Evolutionary conservation across 2,113 vertebrate genomes (phyloP).

Genomic region (Taurulus bubalis): DNA sequence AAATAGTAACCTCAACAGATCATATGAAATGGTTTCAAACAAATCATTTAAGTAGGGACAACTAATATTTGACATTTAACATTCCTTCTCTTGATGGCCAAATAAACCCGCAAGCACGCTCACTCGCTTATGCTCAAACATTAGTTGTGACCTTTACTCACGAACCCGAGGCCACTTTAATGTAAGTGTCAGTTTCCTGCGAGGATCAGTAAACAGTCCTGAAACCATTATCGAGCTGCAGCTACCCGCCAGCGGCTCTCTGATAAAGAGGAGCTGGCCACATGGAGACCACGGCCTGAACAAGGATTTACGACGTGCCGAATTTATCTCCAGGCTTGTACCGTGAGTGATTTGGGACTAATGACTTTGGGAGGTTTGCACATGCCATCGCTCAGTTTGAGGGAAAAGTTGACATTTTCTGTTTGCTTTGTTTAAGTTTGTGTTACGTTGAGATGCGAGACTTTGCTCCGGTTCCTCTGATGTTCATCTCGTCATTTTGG

Average conservation of each 20-base stretch:
- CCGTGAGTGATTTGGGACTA: slow-evolving; percentile 62
- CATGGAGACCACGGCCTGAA: not conserved
- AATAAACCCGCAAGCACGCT: not conserved
- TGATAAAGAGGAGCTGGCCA: slow-evolving; percentile 57
- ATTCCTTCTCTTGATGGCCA: slow-evolving; percentile 43
- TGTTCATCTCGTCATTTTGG: not conserved
- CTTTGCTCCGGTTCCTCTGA: not conserved
- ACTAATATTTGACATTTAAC: slow-evolving; percentile 35
- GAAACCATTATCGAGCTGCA: slow-evolving; percentile 64
- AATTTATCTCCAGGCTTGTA: slow-evolving; percentile 57
- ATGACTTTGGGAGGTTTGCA: slow-evolving; percentile 47
- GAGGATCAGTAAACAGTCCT: slow-evolving; percentile 77
- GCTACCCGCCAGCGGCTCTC: slow-evolving; percentile 63
- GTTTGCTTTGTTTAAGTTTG: not conserved
- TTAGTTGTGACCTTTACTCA: slow-evolving; percentile 62
- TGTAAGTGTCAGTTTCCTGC: slow-evolving; percentile 73
- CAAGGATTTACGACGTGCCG: slow-evolving; percentile 65
- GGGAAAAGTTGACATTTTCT: not conserved
- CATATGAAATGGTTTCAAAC: not conserved
- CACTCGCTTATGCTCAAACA: slow-evolving; percentile 19
- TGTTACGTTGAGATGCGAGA: not conserved
- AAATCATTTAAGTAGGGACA: slow-evolving; percentile 13
- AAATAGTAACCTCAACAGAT: not conserved
- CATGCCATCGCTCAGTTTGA: slow-evolving; percentile 15
- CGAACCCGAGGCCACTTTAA: slow-evolving; percentile 62